Conservation (phyloP, 2,888 invertebrate genomes). For the Luperina nickerlii region DNA sequence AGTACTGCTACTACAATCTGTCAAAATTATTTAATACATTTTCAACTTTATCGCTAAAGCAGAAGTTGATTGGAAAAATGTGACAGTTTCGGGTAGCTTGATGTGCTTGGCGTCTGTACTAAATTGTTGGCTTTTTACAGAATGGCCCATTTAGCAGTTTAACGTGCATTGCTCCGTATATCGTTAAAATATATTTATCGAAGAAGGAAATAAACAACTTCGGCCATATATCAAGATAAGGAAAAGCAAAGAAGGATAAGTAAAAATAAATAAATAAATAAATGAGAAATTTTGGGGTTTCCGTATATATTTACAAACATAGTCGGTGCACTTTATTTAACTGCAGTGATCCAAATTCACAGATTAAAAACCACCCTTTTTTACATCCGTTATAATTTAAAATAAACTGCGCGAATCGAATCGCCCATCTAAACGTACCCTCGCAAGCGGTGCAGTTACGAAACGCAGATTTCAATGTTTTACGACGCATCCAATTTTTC, state of each 20-base stretch:
- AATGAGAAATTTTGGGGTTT: not conserved
- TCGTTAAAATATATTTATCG: not conserved
- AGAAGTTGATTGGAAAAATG: no score
- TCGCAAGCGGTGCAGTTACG: conserved; percentile 69
- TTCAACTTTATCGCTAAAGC: no score
- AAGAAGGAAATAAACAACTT: not conserved
- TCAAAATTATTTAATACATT: no score
- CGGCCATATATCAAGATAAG: no score
- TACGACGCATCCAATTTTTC: conserved; percentile 76
- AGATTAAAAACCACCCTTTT: conserved; percentile 80
- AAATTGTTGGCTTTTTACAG: conserved; percentile 22
- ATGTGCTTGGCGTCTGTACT: no score
- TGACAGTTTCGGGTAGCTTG: no score
- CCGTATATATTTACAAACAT: conserved; percentile 4
- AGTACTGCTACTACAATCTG: no score
- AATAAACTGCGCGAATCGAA: conserved; percentile 89
- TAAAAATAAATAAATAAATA: no score
- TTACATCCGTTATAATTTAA: conserved; percentile 84
- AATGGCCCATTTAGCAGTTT: conserved; percentile 17
- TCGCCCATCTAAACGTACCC: conserved; percentile 78
- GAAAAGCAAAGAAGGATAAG: no score
- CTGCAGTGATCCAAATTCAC: conserved; percentile 64
- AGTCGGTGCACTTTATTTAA: conserved; percentile 44
- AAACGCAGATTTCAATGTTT: conserved; percentile 85
- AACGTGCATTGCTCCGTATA: not conserved